Conservation (phyloP, 2,797 vertebrate genomes). For the Lacerta viridis region DNA sequence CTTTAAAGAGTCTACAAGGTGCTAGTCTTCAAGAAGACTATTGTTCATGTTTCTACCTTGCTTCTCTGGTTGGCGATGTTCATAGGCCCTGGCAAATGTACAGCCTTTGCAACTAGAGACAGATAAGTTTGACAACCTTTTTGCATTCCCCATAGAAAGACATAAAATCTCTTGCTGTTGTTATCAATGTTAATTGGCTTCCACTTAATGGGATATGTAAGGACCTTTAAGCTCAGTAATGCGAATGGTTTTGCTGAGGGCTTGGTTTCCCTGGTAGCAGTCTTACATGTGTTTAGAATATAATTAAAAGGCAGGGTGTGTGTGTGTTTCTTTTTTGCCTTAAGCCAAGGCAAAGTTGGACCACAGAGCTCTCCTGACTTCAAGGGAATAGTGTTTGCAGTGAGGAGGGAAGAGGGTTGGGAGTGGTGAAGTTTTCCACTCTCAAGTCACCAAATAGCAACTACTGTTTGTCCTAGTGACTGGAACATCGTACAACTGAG, state of each 20-base stretch:
- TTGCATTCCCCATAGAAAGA: neutral
- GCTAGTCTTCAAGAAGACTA: no score
- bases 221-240: neutral
- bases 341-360: neutral
- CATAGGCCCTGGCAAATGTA: no score
- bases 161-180: neutral
- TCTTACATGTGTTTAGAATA: neutral
- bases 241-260: neutral
- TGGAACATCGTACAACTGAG: neutral
- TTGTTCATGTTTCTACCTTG: no score
- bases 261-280: neutral
- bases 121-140: neutral
- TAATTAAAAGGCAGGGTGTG: neutral
- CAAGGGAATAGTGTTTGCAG: no score
- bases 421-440: neutral
- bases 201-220: neutral
- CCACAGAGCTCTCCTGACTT: neutral
- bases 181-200: neutral
- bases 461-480: neutral
- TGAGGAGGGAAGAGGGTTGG: no score
- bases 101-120: neutral
- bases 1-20: no score
- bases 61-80: neutral
- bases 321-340: neutral
- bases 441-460: neutral